Percentiles rank a stretch among this genome's conserved stretches.
phyloP scores from a whole-genome alignment of 2,888 invertebrate species.

The Helobdella robusta region DNA sequence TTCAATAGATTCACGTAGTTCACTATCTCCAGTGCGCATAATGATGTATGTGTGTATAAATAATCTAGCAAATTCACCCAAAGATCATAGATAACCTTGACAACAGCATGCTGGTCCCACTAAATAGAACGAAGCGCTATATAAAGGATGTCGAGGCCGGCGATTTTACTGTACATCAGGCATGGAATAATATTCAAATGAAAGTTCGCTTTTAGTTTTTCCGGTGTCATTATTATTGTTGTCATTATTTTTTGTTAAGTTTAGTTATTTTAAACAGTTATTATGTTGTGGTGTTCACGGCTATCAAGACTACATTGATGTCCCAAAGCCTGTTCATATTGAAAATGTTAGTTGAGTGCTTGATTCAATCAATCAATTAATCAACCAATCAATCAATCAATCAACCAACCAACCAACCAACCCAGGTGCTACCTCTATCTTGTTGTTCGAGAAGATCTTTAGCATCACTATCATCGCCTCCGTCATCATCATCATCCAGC shows the following conservation, averaged over 20 bases:
- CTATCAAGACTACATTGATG: conserved; percentile 7
- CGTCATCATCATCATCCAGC: not conserved
- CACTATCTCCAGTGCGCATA: too few species aligned
- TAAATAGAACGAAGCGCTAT: not conserved
- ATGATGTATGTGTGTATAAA: too few species aligned
- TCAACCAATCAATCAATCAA: not conserved
- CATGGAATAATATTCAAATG: conserved; percentile 15
- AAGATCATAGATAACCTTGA: conserved; percentile 13
- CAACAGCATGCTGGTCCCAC: not conserved
- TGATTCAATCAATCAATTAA: too few species aligned
- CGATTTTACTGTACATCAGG: too few species aligned
- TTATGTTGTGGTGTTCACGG: conserved; percentile 20
- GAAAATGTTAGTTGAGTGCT: too few species aligned
- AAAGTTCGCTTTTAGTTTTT: not conserved
- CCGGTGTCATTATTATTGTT: not conserved
- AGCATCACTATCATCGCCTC: not conserved
- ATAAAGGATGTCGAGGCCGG: too few species aligned
- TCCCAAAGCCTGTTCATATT: too few species aligned
- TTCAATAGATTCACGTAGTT: too few species aligned
- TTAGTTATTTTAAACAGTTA: not conserved
- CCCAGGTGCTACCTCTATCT: conserved; percentile 6
- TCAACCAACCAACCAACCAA: not conserved
- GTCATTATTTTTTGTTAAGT: not conserved
- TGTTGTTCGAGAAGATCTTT: conserved; percentile 14
- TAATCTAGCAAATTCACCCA: not conserved